phyloP scores from a whole-genome alignment of 2,797 vertebrate species.

The Pseudomugil gertrudae region DNA sequence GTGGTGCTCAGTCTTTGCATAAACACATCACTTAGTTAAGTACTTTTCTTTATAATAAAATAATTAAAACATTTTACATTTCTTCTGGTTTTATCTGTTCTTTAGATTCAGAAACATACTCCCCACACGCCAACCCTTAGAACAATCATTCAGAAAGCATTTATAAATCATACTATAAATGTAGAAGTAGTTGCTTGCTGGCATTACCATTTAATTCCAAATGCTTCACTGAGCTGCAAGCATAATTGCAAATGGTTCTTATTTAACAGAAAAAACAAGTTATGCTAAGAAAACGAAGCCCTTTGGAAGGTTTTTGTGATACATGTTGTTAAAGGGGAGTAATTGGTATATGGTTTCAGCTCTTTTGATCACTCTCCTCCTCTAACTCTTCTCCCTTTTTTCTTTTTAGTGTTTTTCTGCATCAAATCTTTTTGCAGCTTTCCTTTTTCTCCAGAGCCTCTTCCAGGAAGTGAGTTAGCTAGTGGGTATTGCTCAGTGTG shows the following conservation, averaged over 20 bases:
- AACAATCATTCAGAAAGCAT: background rate
- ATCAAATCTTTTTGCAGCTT: slow-evolving; percentile 4
- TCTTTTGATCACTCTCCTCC: background rate
- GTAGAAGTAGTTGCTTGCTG: background rate
- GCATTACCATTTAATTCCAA: too few relatives aligned
- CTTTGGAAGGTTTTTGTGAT: background rate
- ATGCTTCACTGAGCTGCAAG: background rate
- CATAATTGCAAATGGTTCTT: background rate
- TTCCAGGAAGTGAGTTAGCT: slow-evolving; percentile 21
- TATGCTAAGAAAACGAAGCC: background rate
- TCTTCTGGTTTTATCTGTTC: background rate
- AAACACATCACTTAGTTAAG: background rate
- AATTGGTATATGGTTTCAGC: background rate
- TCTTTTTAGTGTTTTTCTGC: background rate
- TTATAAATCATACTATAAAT: background rate
- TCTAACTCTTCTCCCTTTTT: background rate
- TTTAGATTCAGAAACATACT: background rate
- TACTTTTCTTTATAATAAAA: background rate
- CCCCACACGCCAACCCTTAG: background rate
- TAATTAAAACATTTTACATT: background rate
- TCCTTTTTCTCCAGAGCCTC: slow-evolving; percentile 9
- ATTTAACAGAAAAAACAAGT: background rate
- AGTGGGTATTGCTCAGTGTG: slow-evolving; percentile 39
- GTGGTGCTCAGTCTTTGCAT: background rate
- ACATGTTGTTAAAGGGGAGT: background rate